Evolutionary conservation across 2,113 vertebrate genomes (phyloP), one percentile per base, ranked within the genome.

Genomic region (Dendrocopos noguchii): DNA sequence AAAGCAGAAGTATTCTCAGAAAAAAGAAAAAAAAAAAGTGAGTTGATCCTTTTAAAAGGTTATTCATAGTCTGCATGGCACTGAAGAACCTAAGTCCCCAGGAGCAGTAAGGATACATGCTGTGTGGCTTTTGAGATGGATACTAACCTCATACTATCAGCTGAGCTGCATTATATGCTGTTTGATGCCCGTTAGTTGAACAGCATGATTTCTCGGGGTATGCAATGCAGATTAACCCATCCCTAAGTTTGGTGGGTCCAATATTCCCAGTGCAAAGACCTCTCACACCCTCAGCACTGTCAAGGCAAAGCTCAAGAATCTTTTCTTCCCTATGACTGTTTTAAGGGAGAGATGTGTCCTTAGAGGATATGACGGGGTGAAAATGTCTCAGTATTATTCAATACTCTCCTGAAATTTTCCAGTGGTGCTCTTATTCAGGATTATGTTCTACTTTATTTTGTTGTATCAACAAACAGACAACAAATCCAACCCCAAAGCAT

Each of bases 391-490:
- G 56, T 25, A 70, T 70, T 70, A 82, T 71, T 77, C 33, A n/a
- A 53, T 53, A 64, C 17, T 39, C 73, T 92, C 71, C 59, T 86
- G 75, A 91, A 89, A 53, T 82, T 90, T 90, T 92, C 83, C 84
- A 77, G 72, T 52, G 39, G 79, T 80, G 76, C 72, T 94, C 68
- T 94, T 90, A 68, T 42, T 88, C 79, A 85, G 82, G 84, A 96
- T 93, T 90, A 92, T 78, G 59, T 82, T 85, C 93, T 90, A 85
- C 73, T 87, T 92, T 78, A 85, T 94, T 90, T 78, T 94, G 80
- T 81, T 91, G 87, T 68, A 91, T 79, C 84, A 94, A 83, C 82
- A 95, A 92, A 88, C 89, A 96, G 87, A 85, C 76, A 95, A 74
- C 64, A 94, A 95, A 93, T 75, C 61, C 76, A 90, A 85, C 73